Conservation (phyloP, 92 coral and sea anemone species). For the Epizoanthus rinbou region DNA sequence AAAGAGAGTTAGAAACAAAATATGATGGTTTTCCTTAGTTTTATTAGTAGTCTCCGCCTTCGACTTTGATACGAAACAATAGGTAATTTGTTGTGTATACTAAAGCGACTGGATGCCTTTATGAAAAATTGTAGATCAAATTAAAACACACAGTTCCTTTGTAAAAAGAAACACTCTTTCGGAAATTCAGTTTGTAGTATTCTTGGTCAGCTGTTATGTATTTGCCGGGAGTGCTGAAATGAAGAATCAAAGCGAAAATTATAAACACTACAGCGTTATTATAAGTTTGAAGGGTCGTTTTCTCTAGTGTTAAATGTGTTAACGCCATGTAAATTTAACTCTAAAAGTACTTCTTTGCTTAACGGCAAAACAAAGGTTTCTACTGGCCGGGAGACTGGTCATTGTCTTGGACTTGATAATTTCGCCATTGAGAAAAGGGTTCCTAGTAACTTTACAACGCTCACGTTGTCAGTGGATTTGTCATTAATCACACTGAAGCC, state of each 20-base stretch:
- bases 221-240: constrained; percentile 39
- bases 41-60: constrained; percentile 83
- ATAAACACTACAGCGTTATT: constrained; percentile 38
- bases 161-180: constrained; percentile 37
- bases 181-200: neutral
- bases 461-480: constrained; percentile 70
- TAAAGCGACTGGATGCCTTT: constrained; percentile 65
- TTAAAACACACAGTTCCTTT: constrained; percentile 44
- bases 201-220: constrained; percentile 28
- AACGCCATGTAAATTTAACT: constrained; percentile 50
- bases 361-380: constrained; percentile 54
- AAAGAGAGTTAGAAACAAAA: constrained; percentile 25
- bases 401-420: constrained; percentile 78
- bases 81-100: constrained; percentile 86
- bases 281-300: constrained; percentile 54
- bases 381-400: constrained; percentile 52
- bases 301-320: constrained; percentile 55
- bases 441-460: constrained; percentile 71
- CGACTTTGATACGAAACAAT: constrained; percentile 79
- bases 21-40: constrained; percentile 22
- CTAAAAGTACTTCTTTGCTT: constrained; percentile 48
- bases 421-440: constrained; percentile 69
- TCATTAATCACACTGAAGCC: constrained; percentile 80
- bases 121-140: constrained; percentile 59
- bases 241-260: constrained; percentile 21